Evolutionary conservation across 2,888 invertebrate species (phyloP).

Genomic region (Pachymerium ferrugineum): DNA sequence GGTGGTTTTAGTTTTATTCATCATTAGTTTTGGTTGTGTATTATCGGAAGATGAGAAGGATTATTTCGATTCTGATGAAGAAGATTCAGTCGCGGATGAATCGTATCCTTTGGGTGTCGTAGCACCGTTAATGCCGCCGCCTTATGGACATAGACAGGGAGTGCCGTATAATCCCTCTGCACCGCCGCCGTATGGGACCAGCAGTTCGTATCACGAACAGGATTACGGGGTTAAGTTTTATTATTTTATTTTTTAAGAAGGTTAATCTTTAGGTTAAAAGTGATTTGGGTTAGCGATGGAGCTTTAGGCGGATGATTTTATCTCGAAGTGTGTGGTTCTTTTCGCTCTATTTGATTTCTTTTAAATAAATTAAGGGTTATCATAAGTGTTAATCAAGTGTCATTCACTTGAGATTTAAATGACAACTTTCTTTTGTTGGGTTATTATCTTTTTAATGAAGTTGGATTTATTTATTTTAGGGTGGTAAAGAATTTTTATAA

Average conservation of each 20-base stretch:
- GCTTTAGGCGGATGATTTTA: no score
- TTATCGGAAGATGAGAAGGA: not conserved
- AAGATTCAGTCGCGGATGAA: not conserved
- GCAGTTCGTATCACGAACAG: constrained; percentile 1
- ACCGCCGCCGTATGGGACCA: not conserved
- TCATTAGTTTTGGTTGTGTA: not conserved
- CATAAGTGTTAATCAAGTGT: no score
- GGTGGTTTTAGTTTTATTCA: not conserved
- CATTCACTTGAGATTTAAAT: no score
- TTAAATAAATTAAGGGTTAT: not conserved
- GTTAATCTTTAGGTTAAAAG: no score
- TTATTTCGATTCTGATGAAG: not conserved
- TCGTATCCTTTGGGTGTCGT: not conserved
- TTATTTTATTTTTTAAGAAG: not conserved
- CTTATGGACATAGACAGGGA: not conserved
- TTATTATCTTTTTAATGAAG: no score
- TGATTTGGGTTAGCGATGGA: no score
- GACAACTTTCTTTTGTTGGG: no score
- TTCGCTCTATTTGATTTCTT: not conserved
- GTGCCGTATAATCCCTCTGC: not conserved
- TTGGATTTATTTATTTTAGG: no score
- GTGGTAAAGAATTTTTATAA: no score
- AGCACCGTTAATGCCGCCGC: not conserved
- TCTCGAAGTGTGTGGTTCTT: not conserved
- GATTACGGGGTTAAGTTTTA: not conserved